A percentile compares a stretch with the other conserved stretches of the same genome.
Conservation (phyloP, 2,113 vertebrate genomes). For the Struthio camelus region DNA sequence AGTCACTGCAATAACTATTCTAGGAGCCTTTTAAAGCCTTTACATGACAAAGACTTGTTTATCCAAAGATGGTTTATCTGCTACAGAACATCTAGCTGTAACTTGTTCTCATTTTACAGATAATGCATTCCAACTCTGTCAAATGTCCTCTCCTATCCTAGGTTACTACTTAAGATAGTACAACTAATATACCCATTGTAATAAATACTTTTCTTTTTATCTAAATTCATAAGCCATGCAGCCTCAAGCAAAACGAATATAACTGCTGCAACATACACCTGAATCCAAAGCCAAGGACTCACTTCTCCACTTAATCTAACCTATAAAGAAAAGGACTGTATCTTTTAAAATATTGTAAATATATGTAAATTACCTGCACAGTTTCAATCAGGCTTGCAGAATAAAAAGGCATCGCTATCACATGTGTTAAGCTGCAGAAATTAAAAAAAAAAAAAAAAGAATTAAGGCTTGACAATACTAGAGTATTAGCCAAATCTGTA, state of each 20-base stretch:
- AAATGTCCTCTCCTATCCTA: neutral
- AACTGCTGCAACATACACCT: neutral
- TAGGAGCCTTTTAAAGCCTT: neutral
- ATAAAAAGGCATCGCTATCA: slow-evolving; percentile 94
- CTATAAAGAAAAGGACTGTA: neutral
- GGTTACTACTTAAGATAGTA: neutral
- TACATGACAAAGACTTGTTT: neutral
- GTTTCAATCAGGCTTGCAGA: slow-evolving; percentile 97
- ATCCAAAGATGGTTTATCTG: neutral
- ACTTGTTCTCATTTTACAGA: neutral
- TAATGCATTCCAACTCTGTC: neutral
- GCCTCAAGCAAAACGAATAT: neutral
- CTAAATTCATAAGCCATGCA: neutral
- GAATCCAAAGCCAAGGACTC: neutral
- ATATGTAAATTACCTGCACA: slow-evolving; percentile 84
- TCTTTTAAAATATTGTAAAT: neutral
- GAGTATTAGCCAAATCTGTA: neutral
- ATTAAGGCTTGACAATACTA: neutral
- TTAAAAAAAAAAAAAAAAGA: slow-evolving; percentile 44
- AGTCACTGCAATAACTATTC: neutral
- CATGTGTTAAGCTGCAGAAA: slow-evolving; percentile 85
- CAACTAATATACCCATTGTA: neutral
- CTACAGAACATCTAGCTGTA: accelerated
- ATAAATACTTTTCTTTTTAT: neutral
- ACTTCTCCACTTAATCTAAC: neutral